Percentiles rank a stretch among this genome's conserved stretches.
These are phyloP conservation scores for Cephus nigrinus DNA, from an alignment of 2,888 invertebrate species.

Conservation along the genomic window DNA sequence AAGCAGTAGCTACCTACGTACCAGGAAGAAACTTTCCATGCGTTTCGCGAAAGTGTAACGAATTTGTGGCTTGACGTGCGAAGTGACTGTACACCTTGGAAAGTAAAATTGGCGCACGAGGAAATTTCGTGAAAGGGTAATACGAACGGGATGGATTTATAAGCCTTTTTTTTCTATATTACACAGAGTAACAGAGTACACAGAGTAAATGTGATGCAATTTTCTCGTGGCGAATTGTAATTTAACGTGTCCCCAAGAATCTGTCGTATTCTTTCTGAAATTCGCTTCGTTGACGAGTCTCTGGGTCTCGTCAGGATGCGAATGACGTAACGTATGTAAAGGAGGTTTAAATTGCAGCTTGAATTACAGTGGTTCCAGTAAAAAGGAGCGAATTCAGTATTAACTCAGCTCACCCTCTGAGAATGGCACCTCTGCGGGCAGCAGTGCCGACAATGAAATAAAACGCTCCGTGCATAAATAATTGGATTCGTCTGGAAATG, in stretches of 20 bases:
- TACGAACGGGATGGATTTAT: not conserved
- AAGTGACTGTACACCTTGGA: not conserved
- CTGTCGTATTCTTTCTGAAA: not conserved
- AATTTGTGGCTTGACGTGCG: not conserved
- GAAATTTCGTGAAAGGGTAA: not conserved
- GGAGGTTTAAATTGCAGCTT: conserved; percentile 18
- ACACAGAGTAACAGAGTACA: not conserved
- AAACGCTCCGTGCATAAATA: conserved; percentile 32
- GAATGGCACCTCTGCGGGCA: conserved; percentile 22
- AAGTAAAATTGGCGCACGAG: not conserved
- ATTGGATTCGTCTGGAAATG: conserved; percentile 37
- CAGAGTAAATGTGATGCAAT: not conserved
- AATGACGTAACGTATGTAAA: conserved; percentile 13
- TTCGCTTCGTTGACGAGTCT: not conserved
- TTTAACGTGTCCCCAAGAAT: not conserved
- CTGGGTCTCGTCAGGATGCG: not conserved
- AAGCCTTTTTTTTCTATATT: not conserved
- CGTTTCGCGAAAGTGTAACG: not conserved
- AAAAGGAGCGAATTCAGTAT: conserved; percentile 13
- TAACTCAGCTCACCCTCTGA: conserved; percentile 19
- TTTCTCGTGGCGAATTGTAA: not conserved
- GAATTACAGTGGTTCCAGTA: conserved; percentile 17
- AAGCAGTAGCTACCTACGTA: not conserved
- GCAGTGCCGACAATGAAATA: conserved; percentile 27
- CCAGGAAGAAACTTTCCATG: not conserved